Evolutionary conservation across 2,113 vertebrate genomes (phyloP), one percentile per base, ranked within the genome.

Genomic region (Martes martes): DNA sequence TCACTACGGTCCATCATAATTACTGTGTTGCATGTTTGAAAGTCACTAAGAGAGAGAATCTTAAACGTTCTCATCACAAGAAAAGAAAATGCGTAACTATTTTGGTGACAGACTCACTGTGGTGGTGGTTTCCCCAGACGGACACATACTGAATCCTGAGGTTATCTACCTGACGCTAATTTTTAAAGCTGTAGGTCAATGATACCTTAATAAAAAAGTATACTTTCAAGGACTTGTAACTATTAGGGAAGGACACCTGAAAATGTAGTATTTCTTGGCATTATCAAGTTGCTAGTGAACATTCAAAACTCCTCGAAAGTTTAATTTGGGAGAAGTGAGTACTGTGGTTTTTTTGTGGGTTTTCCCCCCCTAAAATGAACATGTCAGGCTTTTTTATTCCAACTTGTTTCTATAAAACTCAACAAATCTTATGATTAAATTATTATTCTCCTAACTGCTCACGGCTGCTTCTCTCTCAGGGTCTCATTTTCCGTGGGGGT

Each of bases 401-500:
- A 1, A 97, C 98, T 97, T 91, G 81, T 95, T 98, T 96, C 83
- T 82, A 82, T 93, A 86, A 63, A 96, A 94, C 74, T 94, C 92
- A 97, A 89, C 94, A 98, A 98, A 98, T 98, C 97, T 97, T 79
- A 71, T 97, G 95, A 98, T 98, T 97, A 86, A 92, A 55, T 15
- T 82, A 96, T 95, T 87, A 92, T 94, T 98, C 15, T 63, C 33
- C 23, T 1, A 45, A 78, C 87, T 96, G 93, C 52, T 71, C 89
- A 63, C 78, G 71, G 47, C 78, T 78, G 57, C 1, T 94, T 52
- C 28, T 86, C 39, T 39, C 1, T 19, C 21, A 21, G 31, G 95
- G 63, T 10, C 16, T 23, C 6, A 4, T 93, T 91, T 89, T 63
- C 85, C 89, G 65, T 31, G 10, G 2, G 61, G 23, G 14, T 5